Evolutionary conservation across 2,797 vertebrate genomes (phyloP).

Genomic region (Xiphophorus birchmanni): DNA sequence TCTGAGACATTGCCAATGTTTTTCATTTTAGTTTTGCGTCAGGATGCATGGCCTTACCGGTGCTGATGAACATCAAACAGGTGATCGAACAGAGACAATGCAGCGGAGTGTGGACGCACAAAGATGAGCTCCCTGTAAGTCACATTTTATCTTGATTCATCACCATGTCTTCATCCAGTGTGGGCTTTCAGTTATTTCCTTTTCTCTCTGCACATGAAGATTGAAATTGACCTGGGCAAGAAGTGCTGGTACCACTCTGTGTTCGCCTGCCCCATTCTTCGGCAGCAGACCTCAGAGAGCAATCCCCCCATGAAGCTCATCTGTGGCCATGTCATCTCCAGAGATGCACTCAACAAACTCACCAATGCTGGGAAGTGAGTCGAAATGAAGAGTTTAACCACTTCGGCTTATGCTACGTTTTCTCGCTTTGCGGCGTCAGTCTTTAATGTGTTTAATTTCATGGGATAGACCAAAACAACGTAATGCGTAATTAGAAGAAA

Average conservation of each 20-base stretch:
- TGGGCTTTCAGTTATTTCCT: neutral
- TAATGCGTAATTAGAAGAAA: neutral
- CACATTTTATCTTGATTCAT: neutral
- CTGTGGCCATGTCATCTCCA: slow-evolving; percentile 92
- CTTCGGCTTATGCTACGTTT: neutral
- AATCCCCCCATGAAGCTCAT: slow-evolving; percentile 95
- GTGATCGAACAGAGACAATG: slow-evolving; percentile 93
- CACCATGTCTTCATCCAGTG: neutral
- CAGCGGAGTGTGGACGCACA: slow-evolving; percentile 91
- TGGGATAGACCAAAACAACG: neutral
- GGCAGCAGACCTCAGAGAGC: slow-evolving; percentile 92
- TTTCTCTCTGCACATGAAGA: slow-evolving; percentile 68
- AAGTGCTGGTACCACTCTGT: slow-evolving; percentile 96
- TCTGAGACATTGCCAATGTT: neutral
- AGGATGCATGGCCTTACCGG: slow-evolving; percentile 90
- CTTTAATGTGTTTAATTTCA: neutral
- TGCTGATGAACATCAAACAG: slow-evolving; percentile 93
- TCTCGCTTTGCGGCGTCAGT: neutral
- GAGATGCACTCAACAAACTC: slow-evolving; percentile 94
- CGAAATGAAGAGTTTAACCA: neutral
- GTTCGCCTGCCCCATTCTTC: slow-evolving; percentile 93
- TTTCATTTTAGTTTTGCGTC: slow-evolving; percentile 84
- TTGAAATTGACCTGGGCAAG: slow-evolving; percentile 92
- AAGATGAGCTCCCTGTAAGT: slow-evolving; percentile 90
- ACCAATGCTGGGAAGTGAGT: slow-evolving; percentile 93